Base-by-base conservation (phyloP, 1,140 invertebrate species). In the Oreohelix idahoensis region DNA sequence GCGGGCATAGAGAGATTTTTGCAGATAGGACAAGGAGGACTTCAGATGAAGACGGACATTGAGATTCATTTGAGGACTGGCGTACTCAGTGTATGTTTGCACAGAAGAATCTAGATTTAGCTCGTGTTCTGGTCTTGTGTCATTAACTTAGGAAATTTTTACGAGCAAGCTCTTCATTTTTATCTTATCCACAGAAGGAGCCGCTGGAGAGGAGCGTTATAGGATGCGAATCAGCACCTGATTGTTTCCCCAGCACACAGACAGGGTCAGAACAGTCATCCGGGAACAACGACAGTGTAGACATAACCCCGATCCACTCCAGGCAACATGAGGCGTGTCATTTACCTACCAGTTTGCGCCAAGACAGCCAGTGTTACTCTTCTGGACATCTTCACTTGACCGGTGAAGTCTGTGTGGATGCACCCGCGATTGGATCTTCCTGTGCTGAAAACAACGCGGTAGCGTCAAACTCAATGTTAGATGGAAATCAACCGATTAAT, bases 221-320 rank as follows among this genome's bases (percentile, higher is more conserved):
- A 17, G 70, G 70, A 38, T 73, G 70, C n/a, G 70, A 73, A 26
- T 73, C 70, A 10, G 29, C 70, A 42, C 70, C 17, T 11, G 70
- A 4, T 58, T 23, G 8, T n/a, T n/a, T n/a, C 23, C 26, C 26
- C 53, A 15, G 26, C 53, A 58, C 53, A 23, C 53, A 23, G 53
- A 23, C 26, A n/a, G 26, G 4, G 13, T 58, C 53, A n/a, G 53
- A n/a, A 23, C 15, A 58, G 26, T n/a, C n/a, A n/a, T 15, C 53
- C 13, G 15, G 53, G 26, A 23, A 58, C 13, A 58, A 23, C 5
- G 53, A 58, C 53, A 58, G n/a, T n/a, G n/a, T n/a, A n/a, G n/a
- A n/a, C n/a, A n/a, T n/a, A n/a, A n/a, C n/a, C n/a, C n/a, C n/a
- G n/a, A n/a, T n/a, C n/a, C n/a, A n/a, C n/a, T n/a, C 23, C 5